Base-by-base conservation (phyloP, 2,113 vertebrate species). In the Picathartes gymnocephalus region DNA sequence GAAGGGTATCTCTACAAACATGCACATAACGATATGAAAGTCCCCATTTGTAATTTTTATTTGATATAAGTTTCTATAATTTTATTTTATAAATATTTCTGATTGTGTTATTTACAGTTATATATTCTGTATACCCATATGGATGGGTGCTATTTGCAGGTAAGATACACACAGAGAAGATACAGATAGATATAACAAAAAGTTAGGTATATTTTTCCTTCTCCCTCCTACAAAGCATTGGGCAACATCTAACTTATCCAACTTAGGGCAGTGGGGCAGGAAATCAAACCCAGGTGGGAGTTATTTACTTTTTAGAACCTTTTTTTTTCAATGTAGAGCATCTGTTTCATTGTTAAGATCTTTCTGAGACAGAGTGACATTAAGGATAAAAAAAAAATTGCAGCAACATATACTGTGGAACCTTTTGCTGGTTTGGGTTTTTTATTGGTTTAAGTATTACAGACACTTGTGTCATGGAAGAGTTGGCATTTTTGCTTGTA, bases 31-130 rank as follows among this genome's bases (percentile, higher is more conserved):
- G 48, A 37, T 7, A 54, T 16, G 45, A 9, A 71, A 42, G 37
- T 2, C 5, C 3, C 5, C 5, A 17, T 4, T 1, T 35, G 16
- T 5, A 31, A 88, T 35, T 18, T 20, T 30, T 39, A 22, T 25
- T 33, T 25, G 30, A 42, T 8, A 4, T 30, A 42, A 2, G 0
- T 1, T 11, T 40, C 37, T 20, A 22, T 50, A 14, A 14, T 72
- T 69, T 62, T 47, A 42, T 45, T 78, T 71, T 13, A 58, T 14
- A 65, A 72, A 24, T 11, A 40, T 33, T 54, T 61, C 35, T 22
- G 3, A 15, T 37, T 9, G 4, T 37, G 7, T 57, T 76, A 9
- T 47, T 83, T 68, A 61, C 22, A 72, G 13, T 37, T 57, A 20
- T 16, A 33, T 22, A 50, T 15, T 50, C 21, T 19, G 47, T 24